Base-by-base conservation (phyloP, 2,797 vertebrate genomes). In the Amniataba percoides region DNA sequence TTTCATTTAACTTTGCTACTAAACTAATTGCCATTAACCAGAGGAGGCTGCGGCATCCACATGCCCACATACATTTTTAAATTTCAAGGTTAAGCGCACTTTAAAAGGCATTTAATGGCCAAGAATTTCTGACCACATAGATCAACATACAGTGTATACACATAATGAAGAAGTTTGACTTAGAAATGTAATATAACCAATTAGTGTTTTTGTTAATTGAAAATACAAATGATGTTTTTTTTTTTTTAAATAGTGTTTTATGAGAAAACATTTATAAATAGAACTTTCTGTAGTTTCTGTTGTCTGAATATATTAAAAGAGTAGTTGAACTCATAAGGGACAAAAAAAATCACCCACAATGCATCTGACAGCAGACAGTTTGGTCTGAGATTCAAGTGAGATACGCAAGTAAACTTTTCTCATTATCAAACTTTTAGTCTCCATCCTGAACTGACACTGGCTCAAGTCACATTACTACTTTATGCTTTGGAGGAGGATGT, bases 1-100 rank as follows among this genome's bases (percentile, higher is more conserved):
- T 36, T 62, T 82, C 55, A 70, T 84, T 84, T 71, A 72, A 55
- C 55, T 63, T 43, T 23, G 56, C n/a, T 45, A 27, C 52, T 21
- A 60, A 79, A 65, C 27, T 61, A 57, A 82, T 81, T 77, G 84
- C 69, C 59, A 66, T 52, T 63, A 75, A 74, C 61, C 49, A 71
- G 48, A 62, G 48, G 76, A 82, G 48, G 72, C 57, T 71, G 59
- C 59, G 18, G 72, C 23, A 48, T 71, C 49, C 52, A 69, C 69
- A 58, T 6, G 51, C 74, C 81, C 62, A 14, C 77, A 78, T 74
- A 62, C 69, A 70, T 48, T 70, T 43, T 73, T 16, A 21, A 70
- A 49, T 68, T 80, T 82, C 79, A 74, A 82, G 68, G 80, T 78
- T 68, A 82, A 48, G 64, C 27, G 14, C 25, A 57, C 0, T 36